These are phyloP conservation scores for Eledone cirrhosa DNA, from an alignment of 2,888 invertebrate genomes.

Conservation along the genomic window DNA sequence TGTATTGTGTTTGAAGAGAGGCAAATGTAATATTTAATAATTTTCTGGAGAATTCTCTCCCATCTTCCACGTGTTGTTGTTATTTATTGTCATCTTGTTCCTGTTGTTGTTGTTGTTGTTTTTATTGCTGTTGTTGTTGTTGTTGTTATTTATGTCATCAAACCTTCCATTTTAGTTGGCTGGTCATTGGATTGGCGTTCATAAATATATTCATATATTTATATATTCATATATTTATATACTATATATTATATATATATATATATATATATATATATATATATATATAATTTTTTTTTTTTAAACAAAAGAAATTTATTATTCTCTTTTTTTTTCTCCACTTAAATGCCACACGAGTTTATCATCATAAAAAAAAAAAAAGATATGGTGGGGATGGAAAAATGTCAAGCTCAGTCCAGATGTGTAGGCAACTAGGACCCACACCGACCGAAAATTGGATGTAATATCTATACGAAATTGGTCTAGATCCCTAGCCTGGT, in stretches of 20 bases:
- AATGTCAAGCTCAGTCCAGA: not conserved
- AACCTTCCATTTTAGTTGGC: no score
- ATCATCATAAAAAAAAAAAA: not conserved
- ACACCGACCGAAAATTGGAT: slow-evolving; percentile 21
- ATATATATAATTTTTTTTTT: not conserved
- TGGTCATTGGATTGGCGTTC: no score
- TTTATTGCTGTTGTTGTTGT: no score
- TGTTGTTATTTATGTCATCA: no score
- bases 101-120: no score
- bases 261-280: slow-evolving; percentile 6
- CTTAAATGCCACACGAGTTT: not conserved
- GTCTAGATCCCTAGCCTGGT: slow-evolving; percentile 18
- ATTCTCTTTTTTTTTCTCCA: not conserved
- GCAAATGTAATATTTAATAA: no score
- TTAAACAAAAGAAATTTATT: slow-evolving; percentile 5
- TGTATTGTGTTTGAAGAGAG: no score
- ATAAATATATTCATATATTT: not conserved
- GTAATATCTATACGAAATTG: slow-evolving; percentile 16
- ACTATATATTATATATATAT: not conserved
- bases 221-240: not conserved
- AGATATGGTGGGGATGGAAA: slow-evolving; percentile 8
- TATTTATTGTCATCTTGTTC: no score
- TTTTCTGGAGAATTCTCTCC: no score
- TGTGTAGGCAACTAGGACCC: slow-evolving; percentile 15
- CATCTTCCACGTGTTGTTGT: no score